Conservation (phyloP, 2,888 invertebrate genomes). For the Amphipyra tragopoginis region DNA sequence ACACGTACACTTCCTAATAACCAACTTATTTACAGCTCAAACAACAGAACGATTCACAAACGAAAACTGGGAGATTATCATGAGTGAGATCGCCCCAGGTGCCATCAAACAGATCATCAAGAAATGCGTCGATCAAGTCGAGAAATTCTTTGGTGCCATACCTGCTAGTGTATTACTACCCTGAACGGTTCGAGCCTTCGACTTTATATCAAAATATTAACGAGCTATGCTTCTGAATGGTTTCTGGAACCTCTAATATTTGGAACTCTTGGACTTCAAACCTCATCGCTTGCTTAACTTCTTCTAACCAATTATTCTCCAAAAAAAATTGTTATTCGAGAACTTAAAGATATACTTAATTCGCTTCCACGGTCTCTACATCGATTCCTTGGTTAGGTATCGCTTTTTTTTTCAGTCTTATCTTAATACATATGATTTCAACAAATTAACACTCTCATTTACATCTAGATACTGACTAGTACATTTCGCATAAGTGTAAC, state of each 20-base stretch:
- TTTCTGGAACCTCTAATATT: too few relatives aligned
- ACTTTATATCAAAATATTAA: constrained; percentile 13
- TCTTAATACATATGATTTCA: too few relatives aligned
- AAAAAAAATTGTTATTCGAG: too few relatives aligned
- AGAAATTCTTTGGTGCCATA: constrained; percentile 75
- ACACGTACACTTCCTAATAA: constrained; percentile 44
- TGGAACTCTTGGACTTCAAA: not conserved
- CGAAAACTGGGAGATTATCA: constrained; percentile 85
- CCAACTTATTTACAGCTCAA: constrained; percentile 76
- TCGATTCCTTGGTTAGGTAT: too few relatives aligned
- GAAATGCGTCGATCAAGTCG: constrained; percentile 79
- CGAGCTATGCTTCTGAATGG: not conserved
- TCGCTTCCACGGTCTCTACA: too few relatives aligned
- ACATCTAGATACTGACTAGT: too few relatives aligned
- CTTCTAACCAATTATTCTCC: not conserved
- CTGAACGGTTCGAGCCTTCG: constrained; percentile 73
- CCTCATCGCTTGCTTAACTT: not conserved
- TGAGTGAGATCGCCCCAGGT: constrained; percentile 84
- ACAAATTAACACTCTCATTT: not conserved
- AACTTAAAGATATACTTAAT: too few relatives aligned
- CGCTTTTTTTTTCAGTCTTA: too few relatives aligned
- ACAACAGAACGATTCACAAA: constrained; percentile 83
- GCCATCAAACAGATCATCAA: constrained; percentile 81
- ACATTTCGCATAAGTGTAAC: too few relatives aligned
- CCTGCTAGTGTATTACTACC: constrained; percentile 71